These are phyloP conservation scores for Dryococelus australis DNA, from an alignment of 2,888 invertebrate species.

Conservation along the genomic window DNA sequence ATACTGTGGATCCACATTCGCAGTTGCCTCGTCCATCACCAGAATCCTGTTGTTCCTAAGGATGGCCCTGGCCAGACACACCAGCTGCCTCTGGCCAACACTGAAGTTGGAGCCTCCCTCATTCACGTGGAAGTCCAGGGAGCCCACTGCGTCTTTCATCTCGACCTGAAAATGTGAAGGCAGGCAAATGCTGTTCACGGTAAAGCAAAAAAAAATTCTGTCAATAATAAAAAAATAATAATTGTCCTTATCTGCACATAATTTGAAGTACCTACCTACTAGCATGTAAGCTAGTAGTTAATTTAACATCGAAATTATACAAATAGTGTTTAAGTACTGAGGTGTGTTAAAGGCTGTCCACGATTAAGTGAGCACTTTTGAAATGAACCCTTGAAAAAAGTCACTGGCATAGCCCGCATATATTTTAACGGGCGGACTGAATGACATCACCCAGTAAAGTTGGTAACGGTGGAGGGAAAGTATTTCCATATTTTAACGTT, in stretches of 20 bases:
- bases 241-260: not conserved
- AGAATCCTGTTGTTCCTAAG: conserved; percentile 57
- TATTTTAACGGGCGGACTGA: too few relatives aligned
- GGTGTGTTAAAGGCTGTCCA: too few relatives aligned
- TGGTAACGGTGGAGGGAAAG: too few relatives aligned
- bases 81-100: conserved; percentile 55
- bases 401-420: too few relatives aligned
- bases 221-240: too few relatives aligned
- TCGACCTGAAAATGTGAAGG: conserved; percentile 67
- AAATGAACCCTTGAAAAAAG: not conserved
- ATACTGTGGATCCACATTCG: conserved; percentile 58
- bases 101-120: conserved; percentile 52
- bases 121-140: conserved; percentile 51
- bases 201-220: too few relatives aligned
- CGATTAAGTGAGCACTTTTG: too few relatives aligned
- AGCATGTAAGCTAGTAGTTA: not conserved
- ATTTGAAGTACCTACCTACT: not conserved
- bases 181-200: not conserved
- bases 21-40: conserved; percentile 64
- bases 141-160: conserved; percentile 73
- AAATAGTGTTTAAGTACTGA: too few relatives aligned
- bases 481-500: too few relatives aligned
- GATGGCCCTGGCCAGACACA: conserved; percentile 54
- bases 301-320: not conserved
- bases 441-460: too few relatives aligned